A percentile compares a stretch with the other conserved stretches of the same genome.
These are phyloP conservation scores for Epizoanthus fatuus DNA, from an alignment of 92 coral and sea anemone species.

Conservation along the genomic window DNA sequence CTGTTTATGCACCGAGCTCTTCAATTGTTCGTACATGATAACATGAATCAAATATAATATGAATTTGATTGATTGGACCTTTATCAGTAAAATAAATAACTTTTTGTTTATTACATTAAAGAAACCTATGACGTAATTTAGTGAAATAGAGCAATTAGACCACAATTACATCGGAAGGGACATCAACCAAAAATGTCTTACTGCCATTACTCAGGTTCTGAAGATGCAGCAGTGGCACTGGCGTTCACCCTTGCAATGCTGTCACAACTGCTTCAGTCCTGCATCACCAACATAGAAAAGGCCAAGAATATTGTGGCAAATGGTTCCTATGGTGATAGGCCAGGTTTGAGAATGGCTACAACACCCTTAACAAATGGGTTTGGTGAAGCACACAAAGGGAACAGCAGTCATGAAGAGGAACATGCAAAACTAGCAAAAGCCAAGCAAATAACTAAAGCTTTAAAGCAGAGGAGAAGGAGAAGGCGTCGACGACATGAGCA, in stretches of 20 bases:
- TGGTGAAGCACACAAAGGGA: constrained; percentile 28
- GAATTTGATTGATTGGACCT: too few species aligned
- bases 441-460: constrained; percentile 74
- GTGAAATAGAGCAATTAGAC: too few species aligned
- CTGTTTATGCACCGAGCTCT: too few species aligned
- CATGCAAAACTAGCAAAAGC: constrained; percentile 68
- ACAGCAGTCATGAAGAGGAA: constrained; percentile 35
- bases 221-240: constrained; percentile 81
- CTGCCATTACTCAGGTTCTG: constrained; percentile 67
- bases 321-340: constrained; percentile 39
- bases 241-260: constrained; percentile 85
- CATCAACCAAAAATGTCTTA: neutral
- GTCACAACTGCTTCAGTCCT: constrained; percentile 83
- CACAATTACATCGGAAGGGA: too few species aligned
- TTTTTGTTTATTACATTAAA: too few species aligned
- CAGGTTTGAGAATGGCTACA: neutral
- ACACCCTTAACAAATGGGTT: constrained; percentile 57
- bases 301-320: constrained; percentile 43
- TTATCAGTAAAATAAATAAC: too few species aligned
- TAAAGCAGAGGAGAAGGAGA: constrained; percentile 91
- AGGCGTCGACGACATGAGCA: constrained; percentile 76
- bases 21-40: too few species aligned
- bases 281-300: constrained; percentile 77
- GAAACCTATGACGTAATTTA: too few species aligned
- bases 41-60: too few species aligned